A percentile compares a stretch with the other conserved stretches of the same genome.
Conservation (phyloP, 35 echinoderm and acorn worm genomes). For the Heliocidaris tuberculata region DNA sequence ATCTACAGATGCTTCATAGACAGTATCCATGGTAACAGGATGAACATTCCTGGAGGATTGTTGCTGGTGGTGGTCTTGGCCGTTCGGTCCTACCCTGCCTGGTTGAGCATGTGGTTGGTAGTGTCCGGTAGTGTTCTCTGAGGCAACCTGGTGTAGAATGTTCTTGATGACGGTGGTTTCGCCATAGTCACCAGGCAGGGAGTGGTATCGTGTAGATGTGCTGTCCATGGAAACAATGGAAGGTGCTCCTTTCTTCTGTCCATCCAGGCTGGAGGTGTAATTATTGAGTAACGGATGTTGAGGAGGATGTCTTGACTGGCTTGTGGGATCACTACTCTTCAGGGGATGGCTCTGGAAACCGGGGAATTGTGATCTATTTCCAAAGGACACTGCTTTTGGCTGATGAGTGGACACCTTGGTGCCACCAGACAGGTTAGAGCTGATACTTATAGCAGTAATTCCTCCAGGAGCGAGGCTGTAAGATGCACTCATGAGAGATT, state of each 20-base stretch:
- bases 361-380: background rate
- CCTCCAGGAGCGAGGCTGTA: background rate
- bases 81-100: background rate
- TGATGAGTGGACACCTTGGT: background rate
- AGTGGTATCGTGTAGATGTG: constrained; percentile 24
- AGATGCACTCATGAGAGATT: background rate
- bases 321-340: background rate
- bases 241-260: background rate
- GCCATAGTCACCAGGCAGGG: background rate
- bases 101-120: background rate
- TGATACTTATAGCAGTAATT: background rate
- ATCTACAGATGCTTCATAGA: background rate
- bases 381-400: background rate
- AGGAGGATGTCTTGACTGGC: background rate
- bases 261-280: background rate
- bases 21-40: background rate
- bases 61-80: background rate
- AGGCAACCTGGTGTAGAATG: background rate
- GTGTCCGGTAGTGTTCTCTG: background rate
- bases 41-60: background rate
- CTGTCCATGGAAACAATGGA: background rate
- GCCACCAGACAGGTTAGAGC: background rate
- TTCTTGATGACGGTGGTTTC: background rate
- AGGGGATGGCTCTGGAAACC: background rate
- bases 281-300: background rate